Evolutionary conservation across 2,888 invertebrate genomes (phyloP), one percentile per base, ranked within the genome.

Genomic region (Dugesia japonica): DNA sequence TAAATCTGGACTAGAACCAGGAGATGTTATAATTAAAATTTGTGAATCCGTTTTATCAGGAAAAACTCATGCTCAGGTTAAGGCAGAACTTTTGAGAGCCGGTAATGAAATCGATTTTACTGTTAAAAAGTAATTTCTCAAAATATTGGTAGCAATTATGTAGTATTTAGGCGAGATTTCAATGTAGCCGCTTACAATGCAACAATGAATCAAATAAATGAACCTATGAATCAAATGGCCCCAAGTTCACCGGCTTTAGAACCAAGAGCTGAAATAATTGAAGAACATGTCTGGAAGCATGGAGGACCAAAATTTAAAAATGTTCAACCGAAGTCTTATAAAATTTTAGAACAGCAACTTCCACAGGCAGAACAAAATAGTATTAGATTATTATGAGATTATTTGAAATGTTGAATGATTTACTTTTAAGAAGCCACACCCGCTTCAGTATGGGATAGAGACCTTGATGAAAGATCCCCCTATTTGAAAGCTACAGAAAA

Each of bases 391-490:
- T 72, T 72, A 28, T 13, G 1, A 13, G n/a, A 28, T 31, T 7
- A 26, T 7, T 23, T 9, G 20, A 20, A 71, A 9, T 71, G 15
- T 71, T 42, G 13, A 42, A 9, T 71, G 17, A 23, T 9, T 4
- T 1, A 71, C 1, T 9, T 75, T 75, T 75, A 75, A 26, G 81
- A 81, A 31, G 79, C 79, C 1, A 79, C 81, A 71, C 84, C 84
- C 17, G 81, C 83, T 0, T 84, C 84, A 9, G 83, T 84, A 76
- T 84, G 83, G 79, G 83, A 83, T 80, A 80, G 83, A 71, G 82
- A 82, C 78, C 80, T 80, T 78, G 80, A 83, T 73, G 81, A 83
- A 1, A 79, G 83, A 28, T 82, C 83, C 1, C 81, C 79, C 1
- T 84, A 84, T 77, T 78, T 82, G 26, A 77, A 81, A 72, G 81